Evolutionary conservation across 2,888 invertebrate genomes (phyloP), one percentile per base, ranked within the genome.

Genomic region (Operophtera brumata): DNA sequence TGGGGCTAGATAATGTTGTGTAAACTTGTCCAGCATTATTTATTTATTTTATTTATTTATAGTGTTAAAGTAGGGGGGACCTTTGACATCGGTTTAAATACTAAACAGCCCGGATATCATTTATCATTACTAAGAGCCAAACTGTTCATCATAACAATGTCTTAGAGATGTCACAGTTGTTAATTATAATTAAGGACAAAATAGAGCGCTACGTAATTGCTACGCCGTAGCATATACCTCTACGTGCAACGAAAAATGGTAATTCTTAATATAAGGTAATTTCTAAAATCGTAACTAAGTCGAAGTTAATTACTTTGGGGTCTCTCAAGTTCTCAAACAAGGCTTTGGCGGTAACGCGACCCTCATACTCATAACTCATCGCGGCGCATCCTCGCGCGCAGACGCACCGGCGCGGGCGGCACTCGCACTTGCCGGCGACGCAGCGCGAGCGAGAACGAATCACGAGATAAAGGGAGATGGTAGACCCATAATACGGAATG

Each of bases 221-320:
- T 65, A 77, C 75, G 76, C 26, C 74, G 78, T 78, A 79, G 79
- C 71, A 57, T 61, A 60, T 54, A n/a, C n/a, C 14, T 68, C 75
- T 77, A 75, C 76, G 67, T 61, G 44, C 54, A 53, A 43, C 36
- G 43, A 60, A 47, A n/a, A 48, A 49, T 40, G 55, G 63, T 66
- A 51, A 53, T 65, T 66, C 67, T 65, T 58, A 62, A 60, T 64
- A 59, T 44, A 69, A 74, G 64, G 71, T 72, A 69, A 75, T 75
- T 77, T 73, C 67, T 73, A 71, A 83, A 82, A 81, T 81, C 80
- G 82, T 81, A 83, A 85, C 82, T 81, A 82, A 82, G 82, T 80
- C 79, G 77, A 78, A 84, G 88, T 87, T 89, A 89, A 89, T 89
- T 87, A 86, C 81, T 84, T 85, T 78, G 73, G 79, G 82, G 65